Conservation (phyloP, 2,113 vertebrate genomes). For the Phrynosoma platyrhinos region DNA sequence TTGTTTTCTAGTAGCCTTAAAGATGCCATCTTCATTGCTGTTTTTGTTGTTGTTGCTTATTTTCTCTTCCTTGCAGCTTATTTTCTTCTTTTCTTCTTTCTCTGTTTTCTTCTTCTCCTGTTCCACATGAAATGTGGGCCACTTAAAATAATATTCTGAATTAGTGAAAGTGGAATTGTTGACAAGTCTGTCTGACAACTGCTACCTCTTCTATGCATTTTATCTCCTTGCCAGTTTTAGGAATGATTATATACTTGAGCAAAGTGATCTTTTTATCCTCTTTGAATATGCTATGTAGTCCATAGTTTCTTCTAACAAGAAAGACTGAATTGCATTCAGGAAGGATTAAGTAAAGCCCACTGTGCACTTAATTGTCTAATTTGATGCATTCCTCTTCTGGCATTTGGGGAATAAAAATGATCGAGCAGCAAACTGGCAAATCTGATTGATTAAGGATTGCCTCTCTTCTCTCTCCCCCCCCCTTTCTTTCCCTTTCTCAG, state of each 20-base stretch:
- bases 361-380: neutral
- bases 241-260: neutral
- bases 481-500: conserved; percentile 69
- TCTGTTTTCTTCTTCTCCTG: neutral
- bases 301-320: conserved; percentile 22
- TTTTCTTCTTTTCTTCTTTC: neutral
- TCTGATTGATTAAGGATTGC: neutral
- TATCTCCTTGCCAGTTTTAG: conserved; percentile 11
- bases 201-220: conserved; percentile 33
- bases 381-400: neutral
- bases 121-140: conserved; percentile 12
- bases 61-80: neutral
- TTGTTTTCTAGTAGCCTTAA: conserved; percentile 9
- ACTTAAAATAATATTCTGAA: conserved; percentile 36
- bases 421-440: neutral
- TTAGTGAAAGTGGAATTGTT: conserved; percentile 26
- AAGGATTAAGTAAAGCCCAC: conserved; percentile 9
- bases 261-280: neutral
- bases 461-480: conserved; percentile 24
- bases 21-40: neutral
- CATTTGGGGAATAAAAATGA: neutral
- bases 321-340: neutral
- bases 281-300: neutral
- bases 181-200: conserved; percentile 41
- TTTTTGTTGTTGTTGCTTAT: neutral